Conservation (phyloP, 2,113 vertebrate species). For the Meles meles region DNA sequence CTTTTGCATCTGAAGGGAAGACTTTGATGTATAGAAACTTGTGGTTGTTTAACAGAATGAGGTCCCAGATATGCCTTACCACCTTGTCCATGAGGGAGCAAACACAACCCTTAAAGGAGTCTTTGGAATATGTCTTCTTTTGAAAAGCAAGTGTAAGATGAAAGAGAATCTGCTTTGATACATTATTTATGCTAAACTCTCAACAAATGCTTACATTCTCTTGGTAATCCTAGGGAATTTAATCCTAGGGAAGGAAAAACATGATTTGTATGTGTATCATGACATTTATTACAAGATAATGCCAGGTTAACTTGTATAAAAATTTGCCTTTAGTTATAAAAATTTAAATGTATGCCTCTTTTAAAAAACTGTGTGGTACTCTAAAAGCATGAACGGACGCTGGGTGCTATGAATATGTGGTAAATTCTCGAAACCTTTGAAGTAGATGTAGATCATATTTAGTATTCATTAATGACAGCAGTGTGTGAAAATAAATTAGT, state of each 20-base stretch:
- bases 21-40: not conserved
- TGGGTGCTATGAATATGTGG: not conserved
- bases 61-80: not conserved
- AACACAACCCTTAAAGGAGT: not conserved
- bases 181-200: not conserved
- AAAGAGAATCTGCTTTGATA: not conserved
- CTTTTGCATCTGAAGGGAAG: not conserved
- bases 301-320: not conserved
- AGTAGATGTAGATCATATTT: not conserved
- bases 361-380: not conserved
- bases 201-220: not conserved
- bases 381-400: not conserved
- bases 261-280: not conserved
- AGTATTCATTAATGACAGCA: not conserved
- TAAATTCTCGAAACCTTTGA: not conserved
- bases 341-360: not conserved
- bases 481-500: not conserved
- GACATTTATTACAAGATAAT: not conserved
- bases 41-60: not conserved
- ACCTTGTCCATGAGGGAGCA: fast-evolving
- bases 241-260: not conserved
- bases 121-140: not conserved
- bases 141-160: not conserved
- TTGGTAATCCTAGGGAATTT: not conserved
- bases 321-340: not conserved